Evolutionary conservation across 1,140 invertebrate genomes (phyloP).

Genomic region (Pogonomyrmex barbatus): DNA sequence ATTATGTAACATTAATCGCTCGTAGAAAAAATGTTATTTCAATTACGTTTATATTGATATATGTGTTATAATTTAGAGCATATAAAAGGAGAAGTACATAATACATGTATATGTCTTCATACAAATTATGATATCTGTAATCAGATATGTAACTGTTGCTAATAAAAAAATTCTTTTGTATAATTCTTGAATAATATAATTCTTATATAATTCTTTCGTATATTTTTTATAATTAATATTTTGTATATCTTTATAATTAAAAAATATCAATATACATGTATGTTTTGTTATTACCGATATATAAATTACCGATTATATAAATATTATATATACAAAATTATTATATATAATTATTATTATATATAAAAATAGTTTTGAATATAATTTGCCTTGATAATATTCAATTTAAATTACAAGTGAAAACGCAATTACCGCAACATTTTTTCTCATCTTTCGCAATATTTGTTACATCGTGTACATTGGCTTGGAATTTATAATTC

Average conservation of each 20-base stretch:
- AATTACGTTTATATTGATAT: neutral
- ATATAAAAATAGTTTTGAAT: neutral
- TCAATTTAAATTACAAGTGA: conserved; percentile 23
- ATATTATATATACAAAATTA: no score
- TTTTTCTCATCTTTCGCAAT: neutral
- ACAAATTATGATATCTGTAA: neutral
- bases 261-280: no score
- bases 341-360: conserved; percentile 2
- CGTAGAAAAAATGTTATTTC: conserved; percentile 15
- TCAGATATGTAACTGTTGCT: neutral
- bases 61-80: conserved; percentile 29
- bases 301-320: no score
- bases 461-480: conserved; percentile 28
- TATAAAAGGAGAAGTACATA: conserved; percentile 7
- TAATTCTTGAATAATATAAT: no score
- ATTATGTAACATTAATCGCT: conserved; percentile 30
- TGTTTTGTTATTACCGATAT: no score
- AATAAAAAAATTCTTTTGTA: neutral
- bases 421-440: conserved; percentile 6
- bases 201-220: no score
- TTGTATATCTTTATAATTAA: no score
- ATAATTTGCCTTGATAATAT: conserved; percentile 11
- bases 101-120: neutral
- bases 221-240: no score
- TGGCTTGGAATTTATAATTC: neutral